Percentiles rank a stretch among this genome's conserved stretches.
Conservation (phyloP, 1,140 invertebrate genomes). For the Formica selysi region DNA sequence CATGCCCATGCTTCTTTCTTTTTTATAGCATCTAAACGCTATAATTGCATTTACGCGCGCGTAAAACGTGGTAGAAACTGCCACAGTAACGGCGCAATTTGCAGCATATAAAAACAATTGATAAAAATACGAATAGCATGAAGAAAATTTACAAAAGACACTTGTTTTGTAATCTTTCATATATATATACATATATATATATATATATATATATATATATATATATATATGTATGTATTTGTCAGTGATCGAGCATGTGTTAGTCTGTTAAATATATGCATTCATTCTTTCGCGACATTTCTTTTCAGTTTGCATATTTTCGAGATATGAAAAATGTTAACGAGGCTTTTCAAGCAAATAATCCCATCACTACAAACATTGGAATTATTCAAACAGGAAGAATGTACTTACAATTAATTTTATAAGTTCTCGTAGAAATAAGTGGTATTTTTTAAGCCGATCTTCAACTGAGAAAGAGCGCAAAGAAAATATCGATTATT, state of each 20-base stretch:
- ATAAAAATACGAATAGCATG: not conserved
- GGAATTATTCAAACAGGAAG: too few species aligned
- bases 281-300: not conserved
- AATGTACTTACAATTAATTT: not conserved
- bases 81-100: not conserved
- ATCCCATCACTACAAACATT: not conserved
- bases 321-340: not conserved
- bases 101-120: not conserved
- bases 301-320: not conserved
- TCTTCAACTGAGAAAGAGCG: not conserved
- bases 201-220: not conserved
- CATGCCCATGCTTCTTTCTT: slow-evolving; percentile 25
- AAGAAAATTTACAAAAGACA: not conserved
- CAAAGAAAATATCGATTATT: not conserved
- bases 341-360: not conserved
- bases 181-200: not conserved
- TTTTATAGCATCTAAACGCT: slow-evolving; percentile 19
- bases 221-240: not conserved
- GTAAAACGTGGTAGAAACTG: slow-evolving; percentile 32
- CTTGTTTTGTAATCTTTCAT: not conserved
- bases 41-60: slow-evolving; percentile 51
- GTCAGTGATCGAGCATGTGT: slow-evolving; percentile 45
- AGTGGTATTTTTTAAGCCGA: not conserved
- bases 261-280: not conserved
- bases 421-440: not conserved